A percentile compares a stretch with the other conserved stretches of the same genome.
These are phyloP conservation scores for Thalpophila matura DNA, from an alignment of 2,888 invertebrate species.

Conservation along the genomic window DNA sequence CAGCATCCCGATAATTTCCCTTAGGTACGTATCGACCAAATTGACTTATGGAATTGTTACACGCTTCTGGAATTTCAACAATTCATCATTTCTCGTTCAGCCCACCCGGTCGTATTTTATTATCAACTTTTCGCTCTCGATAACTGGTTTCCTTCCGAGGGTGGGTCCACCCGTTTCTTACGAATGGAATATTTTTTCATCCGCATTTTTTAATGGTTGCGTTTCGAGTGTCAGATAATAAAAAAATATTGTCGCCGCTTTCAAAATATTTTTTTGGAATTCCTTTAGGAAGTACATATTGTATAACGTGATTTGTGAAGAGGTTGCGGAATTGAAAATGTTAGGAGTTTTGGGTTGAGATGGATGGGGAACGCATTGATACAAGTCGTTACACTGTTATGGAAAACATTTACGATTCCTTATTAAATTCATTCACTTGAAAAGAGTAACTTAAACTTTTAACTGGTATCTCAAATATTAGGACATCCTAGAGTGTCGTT, in stretches of 20 bases:
- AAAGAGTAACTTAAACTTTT: constrained; percentile 10
- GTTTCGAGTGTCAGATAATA: constrained; percentile 62
- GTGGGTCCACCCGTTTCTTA: constrained; percentile 50
- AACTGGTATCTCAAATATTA: constrained; percentile 5
- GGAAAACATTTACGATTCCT: constrained; percentile 27
- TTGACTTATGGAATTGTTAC: constrained; percentile 79
- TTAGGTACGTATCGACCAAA: constrained; percentile 76
- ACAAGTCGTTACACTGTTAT: constrained; percentile 27
- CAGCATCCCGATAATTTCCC: constrained; percentile 80
- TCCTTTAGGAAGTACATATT: constrained; percentile 38
- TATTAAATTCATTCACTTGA: constrained; percentile 34
- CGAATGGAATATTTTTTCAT: constrained; percentile 53
- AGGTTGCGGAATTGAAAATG: constrained; percentile 34
- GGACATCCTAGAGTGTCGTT: neutral
- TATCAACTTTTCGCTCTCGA: constrained; percentile 61
- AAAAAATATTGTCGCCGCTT: constrained; percentile 60
- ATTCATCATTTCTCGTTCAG: constrained; percentile 73
- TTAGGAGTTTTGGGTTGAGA: constrained; percentile 19
- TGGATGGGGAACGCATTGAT: constrained; percentile 17
- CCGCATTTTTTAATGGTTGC: constrained; percentile 62
- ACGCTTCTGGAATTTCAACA: constrained; percentile 74
- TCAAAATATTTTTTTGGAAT: constrained; percentile 48
- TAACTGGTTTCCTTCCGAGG: constrained; percentile 61
- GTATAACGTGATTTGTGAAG: constrained; percentile 46
- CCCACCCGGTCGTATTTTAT: constrained; percentile 60